Evolutionary conservation across 2,888 invertebrate genomes (phyloP).

Genomic region (Acleris laterana): DNA sequence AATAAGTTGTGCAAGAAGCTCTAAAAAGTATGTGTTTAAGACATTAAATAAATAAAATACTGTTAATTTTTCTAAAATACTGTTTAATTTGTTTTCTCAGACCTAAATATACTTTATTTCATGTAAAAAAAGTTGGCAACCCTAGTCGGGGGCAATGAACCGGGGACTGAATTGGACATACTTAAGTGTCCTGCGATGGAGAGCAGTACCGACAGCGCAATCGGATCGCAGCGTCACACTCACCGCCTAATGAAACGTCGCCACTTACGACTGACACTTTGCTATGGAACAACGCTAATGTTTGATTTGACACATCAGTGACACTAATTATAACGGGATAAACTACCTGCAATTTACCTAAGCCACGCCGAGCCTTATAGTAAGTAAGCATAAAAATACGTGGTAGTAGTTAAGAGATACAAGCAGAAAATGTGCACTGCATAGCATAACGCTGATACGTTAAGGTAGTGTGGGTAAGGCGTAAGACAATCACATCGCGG

Average conservation of each 20-base stretch:
- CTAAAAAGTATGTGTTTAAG: too few relatives aligned
- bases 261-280: not conserved
- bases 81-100: too few relatives aligned
- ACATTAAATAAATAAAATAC: too few relatives aligned
- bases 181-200: slow-evolving; percentile 70
- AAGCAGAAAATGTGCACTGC: too few relatives aligned
- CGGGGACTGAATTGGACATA: slow-evolving; percentile 74
- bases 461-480: slow-evolving; percentile 21
- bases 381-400: too few relatives aligned
- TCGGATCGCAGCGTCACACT: slow-evolving; percentile 64
- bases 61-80: too few relatives aligned
- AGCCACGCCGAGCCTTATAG: too few relatives aligned
- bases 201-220: slow-evolving; percentile 58
- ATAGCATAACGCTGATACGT: slow-evolving; percentile 23
- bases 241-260: slow-evolving; percentile 15
- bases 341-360: too few relatives aligned
- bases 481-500: slow-evolving; percentile 38
- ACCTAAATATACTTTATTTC: too few relatives aligned
- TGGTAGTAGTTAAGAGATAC: too few relatives aligned
- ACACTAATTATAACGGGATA: not conserved
- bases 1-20: too few relatives aligned
- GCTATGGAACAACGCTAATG: not conserved
- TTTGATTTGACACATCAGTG: not conserved
- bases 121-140: too few relatives aligned
- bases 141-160: slow-evolving; percentile 76